Evolutionary conservation across 2,113 vertebrate species (phyloP).

Genomic region (Nesospiza acunhae): DNA sequence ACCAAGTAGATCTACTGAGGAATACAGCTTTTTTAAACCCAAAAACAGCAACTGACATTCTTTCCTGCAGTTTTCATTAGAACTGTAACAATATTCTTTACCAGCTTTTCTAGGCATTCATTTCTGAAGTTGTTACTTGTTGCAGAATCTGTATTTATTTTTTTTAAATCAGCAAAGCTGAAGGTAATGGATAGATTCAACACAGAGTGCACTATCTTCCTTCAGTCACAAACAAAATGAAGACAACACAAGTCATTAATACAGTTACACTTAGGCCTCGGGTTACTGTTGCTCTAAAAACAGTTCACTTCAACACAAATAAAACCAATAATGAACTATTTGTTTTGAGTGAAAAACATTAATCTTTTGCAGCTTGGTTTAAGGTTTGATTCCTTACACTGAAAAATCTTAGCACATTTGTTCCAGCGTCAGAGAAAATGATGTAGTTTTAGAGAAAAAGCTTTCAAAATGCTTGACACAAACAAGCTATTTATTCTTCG

Average conservation of each 20-base stretch:
- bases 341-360: conserved; percentile 35
- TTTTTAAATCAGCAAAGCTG: background rate
- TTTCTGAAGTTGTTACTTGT: conserved; percentile 60
- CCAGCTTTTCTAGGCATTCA: conserved; percentile 46
- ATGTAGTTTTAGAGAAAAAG: conserved; percentile 75
- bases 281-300: conserved; percentile 13
- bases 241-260: conserved; percentile 53
- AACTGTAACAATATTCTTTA: conserved; percentile 32
- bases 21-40: conserved; percentile 54
- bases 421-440: conserved; percentile 69
- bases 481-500: conserved; percentile 78
- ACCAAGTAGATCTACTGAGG: conserved; percentile 46
- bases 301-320: conserved; percentile 29
- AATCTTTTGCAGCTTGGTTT: conserved; percentile 37
- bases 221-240: conserved; percentile 58
- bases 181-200: conserved; percentile 45
- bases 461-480: conserved; percentile 77
- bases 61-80: conserved; percentile 58
- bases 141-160: background rate
- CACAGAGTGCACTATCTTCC: conserved; percentile 35
- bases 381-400: conserved; percentile 54
- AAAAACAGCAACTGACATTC: conserved; percentile 41
- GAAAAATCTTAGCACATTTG: conserved; percentile 64
- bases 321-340: background rate
- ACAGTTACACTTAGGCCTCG: conserved; percentile 58